These are phyloP conservation scores for Condylura cristata DNA, from an alignment of 2,113 vertebrate genomes.

Conservation along the genomic window DNA sequence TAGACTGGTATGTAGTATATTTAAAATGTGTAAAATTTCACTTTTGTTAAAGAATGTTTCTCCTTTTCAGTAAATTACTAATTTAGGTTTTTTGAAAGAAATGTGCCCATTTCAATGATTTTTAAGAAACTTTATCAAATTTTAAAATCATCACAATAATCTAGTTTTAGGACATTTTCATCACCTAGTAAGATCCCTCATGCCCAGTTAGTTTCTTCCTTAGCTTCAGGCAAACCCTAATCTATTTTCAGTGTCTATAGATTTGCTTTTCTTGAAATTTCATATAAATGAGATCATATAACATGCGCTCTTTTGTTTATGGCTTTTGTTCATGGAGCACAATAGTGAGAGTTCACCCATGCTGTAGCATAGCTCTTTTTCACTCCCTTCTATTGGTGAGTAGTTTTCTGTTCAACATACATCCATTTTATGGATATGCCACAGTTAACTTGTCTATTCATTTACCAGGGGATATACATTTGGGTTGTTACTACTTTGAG, in stretches of 20 bases:
- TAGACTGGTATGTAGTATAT: background rate
- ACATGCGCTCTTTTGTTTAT: background rate
- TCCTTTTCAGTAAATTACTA: background rate
- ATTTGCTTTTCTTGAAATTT: conserved; percentile 12
- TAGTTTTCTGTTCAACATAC: background rate
- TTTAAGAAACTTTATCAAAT: background rate
- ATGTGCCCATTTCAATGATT: background rate
- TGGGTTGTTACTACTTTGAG: background rate
- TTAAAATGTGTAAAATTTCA: conserved; percentile 13
- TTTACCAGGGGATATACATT: background rate
- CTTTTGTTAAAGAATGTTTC: conserved; percentile 13
- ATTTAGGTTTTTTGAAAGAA: background rate
- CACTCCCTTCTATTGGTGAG: background rate
- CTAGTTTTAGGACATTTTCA: conserved; percentile 31
- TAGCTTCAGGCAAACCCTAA: background rate
- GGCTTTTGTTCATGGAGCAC: background rate
- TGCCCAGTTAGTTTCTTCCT: background rate
- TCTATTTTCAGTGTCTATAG: background rate
- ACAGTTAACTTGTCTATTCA: background rate
- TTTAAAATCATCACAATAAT: background rate
- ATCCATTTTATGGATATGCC: background rate
- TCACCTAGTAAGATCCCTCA: background rate
- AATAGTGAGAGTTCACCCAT: background rate
- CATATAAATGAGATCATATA: background rate
- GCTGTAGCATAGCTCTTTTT: background rate